phyloP scores from a whole-genome alignment of 37 sponge, comb jelly and placozoan genomes.

The Crambe crambe region DNA sequence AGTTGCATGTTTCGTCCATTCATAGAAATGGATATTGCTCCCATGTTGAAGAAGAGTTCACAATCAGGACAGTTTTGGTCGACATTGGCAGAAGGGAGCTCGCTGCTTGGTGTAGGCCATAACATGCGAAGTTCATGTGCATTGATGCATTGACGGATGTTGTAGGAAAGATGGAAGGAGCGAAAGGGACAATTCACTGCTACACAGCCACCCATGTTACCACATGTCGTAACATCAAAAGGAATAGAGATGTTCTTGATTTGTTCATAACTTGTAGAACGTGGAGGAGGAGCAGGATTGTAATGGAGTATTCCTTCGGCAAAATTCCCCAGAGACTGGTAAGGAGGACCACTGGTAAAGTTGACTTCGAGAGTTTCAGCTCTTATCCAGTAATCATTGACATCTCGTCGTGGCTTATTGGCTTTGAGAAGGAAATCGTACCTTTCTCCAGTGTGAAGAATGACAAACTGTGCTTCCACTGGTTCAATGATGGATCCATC shows the following conservation, averaged over 20 bases:
- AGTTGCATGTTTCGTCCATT: conserved; percentile 23
- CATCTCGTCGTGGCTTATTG: conserved; percentile 15
- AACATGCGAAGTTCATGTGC: conserved; percentile 30
- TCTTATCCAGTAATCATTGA: conserved; percentile 48
- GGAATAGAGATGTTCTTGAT: conserved; percentile 19
- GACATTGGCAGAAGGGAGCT: conserved; percentile 9
- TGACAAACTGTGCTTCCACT: conserved; percentile 63
- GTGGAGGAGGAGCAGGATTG: conserved; percentile 12
- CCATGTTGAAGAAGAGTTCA: conserved; percentile 55
- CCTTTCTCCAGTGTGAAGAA: conserved; percentile 78
- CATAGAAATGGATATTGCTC: neutral
- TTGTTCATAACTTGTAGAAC: conserved; percentile 9
- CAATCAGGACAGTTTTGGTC: conserved; percentile 17
- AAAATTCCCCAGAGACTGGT: conserved; percentile 17
- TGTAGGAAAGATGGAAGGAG: conserved; percentile 36
- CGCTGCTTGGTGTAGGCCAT: conserved; percentile 5
- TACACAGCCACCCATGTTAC: conserved; percentile 13
- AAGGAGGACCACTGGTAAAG: conserved; percentile 13
- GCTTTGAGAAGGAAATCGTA: conserved; percentile 75
- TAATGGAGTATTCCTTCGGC: conserved; percentile 74
- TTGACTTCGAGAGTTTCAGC: conserved; percentile 68
- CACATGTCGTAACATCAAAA: neutral
- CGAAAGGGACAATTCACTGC: conserved; percentile 84
- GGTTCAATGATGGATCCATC: conserved; percentile 72
- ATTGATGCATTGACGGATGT: conserved; percentile 48